Evolutionary conservation across 2,113 vertebrate species (phyloP), one percentile per base, ranked within the genome.

Genomic region (Halichoerus grypus): DNA sequence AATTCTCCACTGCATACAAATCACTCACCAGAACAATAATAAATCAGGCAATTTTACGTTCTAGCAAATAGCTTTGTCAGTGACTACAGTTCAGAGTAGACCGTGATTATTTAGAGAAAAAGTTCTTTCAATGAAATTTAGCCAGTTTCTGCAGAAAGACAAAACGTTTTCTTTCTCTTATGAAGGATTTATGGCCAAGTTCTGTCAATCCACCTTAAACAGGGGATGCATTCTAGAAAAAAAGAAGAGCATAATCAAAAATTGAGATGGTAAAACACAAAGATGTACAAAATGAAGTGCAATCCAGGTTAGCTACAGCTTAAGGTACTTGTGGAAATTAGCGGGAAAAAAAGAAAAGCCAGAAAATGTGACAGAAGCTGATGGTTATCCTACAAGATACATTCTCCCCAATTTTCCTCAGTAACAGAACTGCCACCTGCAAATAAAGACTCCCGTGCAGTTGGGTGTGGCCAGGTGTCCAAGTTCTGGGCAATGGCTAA

Each of bases 1-100:
- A 87, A 39, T 15, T 46, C 88, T 81, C 36, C 31, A 81, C 46
- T 79, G 74, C 93, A 97, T 91, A 96, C 77, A 97, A 97, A 97
- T 91, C 72, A 79, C 57, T 97, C 18, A 88, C 26, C 76, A 91
- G 84, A 59, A 85, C 53, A 95, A 57, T 24, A 95, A 94, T 69
- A 96, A 94, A 88, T 95, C 67, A n/a, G 24, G 21, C 42, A 79
- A 84, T 80, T 88, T 89, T 77, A 12, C 0, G 1, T 81, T 79
- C 36, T 12, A 69, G 51, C 42, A 67, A 85, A 77, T 15, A 82
- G 33, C 26, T 79, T 83, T 80, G 36, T 49, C 81, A 59, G 63
- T 4, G 22, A 10, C 67, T 86, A 59, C 2, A 80, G 46, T 36
- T 95, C 49, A 94, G 22, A 42, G 61, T 4, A 9, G 9, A 79